phyloP scores from a whole-genome alignment of 2,113 vertebrate species.

The Rostratula benghalensis region DNA sequence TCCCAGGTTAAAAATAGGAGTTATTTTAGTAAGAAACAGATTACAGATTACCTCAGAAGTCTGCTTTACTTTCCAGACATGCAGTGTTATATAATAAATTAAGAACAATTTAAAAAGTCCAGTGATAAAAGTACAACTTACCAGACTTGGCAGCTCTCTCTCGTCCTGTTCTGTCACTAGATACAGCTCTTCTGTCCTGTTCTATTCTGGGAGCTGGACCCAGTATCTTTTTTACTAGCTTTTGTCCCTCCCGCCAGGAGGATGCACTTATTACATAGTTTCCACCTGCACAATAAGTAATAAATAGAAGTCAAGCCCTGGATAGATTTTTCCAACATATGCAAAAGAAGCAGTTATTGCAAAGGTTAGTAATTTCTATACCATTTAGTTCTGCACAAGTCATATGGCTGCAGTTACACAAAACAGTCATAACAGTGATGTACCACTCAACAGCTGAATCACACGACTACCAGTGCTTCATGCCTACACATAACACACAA shows the following conservation, averaged over 20 bases:
- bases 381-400: background rate
- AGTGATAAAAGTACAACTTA: constrained; percentile 37
- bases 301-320: background rate
- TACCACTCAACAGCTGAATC: background rate
- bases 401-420: background rate
- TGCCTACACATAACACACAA: background rate
- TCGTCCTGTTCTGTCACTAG: constrained; percentile 72
- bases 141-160: constrained; percentile 69
- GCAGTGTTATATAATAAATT: background rate
- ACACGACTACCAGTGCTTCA: background rate
- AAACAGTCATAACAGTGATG: background rate
- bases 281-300: constrained; percentile 51
- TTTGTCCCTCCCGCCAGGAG: constrained; percentile 94
- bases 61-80: background rate
- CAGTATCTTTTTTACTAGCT: constrained; percentile 89
- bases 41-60: background rate
- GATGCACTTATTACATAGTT: constrained; percentile 82
- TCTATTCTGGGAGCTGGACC: constrained; percentile 81
- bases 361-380: background rate
- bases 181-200: constrained; percentile 69
- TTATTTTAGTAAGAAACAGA: background rate
- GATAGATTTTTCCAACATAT: background rate
- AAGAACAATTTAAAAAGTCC: constrained; percentile 20
- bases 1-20: background rate
- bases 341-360: background rate